Percentiles rank a stretch among this genome's conserved stretches.
Evolutionary conservation across 2,888 invertebrate genomes (phyloP).

Genomic region (Hydropsyche betteni): DNA sequence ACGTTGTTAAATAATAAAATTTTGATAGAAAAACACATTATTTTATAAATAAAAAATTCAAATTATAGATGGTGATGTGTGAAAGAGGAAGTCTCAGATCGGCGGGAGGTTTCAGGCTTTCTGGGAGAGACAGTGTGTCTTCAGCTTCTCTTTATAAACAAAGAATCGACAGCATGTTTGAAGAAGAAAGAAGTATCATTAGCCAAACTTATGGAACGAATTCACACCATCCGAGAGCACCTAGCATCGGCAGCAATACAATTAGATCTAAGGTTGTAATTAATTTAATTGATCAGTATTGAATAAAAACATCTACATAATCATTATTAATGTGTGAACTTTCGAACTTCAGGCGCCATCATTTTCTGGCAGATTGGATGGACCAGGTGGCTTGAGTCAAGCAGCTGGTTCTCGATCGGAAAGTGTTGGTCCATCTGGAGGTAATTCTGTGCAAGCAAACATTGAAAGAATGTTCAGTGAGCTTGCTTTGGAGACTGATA

Average conservation of each 20-base stretch:
- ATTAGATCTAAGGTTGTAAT: slow-evolving; percentile 54
- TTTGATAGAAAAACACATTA: neutral
- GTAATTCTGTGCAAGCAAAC: slow-evolving; percentile 83
- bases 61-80: slow-evolving; percentile 63
- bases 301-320: slow-evolving; percentile 16
- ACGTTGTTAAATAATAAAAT: neutral
- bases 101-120: slow-evolving; percentile 62
- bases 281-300: neutral
- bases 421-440: slow-evolving; percentile 56
- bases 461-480: slow-evolving; percentile 88
- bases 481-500: slow-evolving; percentile 70
- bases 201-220: slow-evolving; percentile 56
- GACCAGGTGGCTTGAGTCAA: slow-evolving; percentile 47
- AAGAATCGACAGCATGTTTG: slow-evolving; percentile 87
- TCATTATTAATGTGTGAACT: slow-evolving; percentile 17
- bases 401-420: slow-evolving; percentile 30
- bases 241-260: slow-evolving; percentile 55
- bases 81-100: slow-evolving; percentile 61
- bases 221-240: slow-evolving; percentile 49
- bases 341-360: slow-evolving; percentile 46
- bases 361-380: slow-evolving; percentile 49
- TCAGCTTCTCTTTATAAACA: slow-evolving; percentile 79
- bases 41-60: neutral
- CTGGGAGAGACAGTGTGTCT: slow-evolving; percentile 59
- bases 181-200: slow-evolving; percentile 71